Base-by-base conservation (phyloP, 2,888 invertebrate genomes). In the Orthonevra nobilis region DNA sequence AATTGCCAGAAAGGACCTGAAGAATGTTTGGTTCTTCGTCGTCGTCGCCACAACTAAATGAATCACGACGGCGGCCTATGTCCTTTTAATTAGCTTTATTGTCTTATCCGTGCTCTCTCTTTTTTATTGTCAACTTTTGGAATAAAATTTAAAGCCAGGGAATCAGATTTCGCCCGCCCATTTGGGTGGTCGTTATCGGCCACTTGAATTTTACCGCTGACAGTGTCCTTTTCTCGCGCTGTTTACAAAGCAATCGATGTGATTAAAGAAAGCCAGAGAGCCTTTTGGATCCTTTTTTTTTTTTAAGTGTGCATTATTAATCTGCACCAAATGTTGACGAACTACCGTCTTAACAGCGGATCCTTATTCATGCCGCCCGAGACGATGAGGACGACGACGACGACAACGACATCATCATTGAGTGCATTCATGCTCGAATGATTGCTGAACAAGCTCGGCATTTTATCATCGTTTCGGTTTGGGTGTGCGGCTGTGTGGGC, bases 351-450 rank as follows among this genome's bases (percentile, higher is more conserved):
- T 73, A 56, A 68, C 56, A 61, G 32, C 26, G 66, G 34, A 34
- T 79, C 40, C 56, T 46, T 68, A 20, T 34, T 64, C 42, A 48
- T 42, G 54, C 46, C 40, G 42, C 5, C 66, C 63, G n/a, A n/a
- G n/a, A n/a, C n/a, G n/a, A n/a, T n/a, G n/a, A 23, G 40, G 28
- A 46, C 58, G 60, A 32, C 17, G 23, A 15, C 30, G 15, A 44
- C 34, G 30, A 32, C 20, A 36, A 60, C 66, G 66, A 73, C 79
- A 79, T 79, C 79, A 73, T 79, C 79, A 79, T 68, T 56, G 73
- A 73, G 79, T 79, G 79, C 79, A 79, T 61, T 60, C 73, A 73
- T 73, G 79, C 79, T 68, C 56, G 73, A 73, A 60, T 79, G 73
- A 73, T 73, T 73, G 73, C 79, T 68, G 79, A 79, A 73, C 79